phyloP scores from a whole-genome alignment of 2,888 invertebrate species.

The Drosophila putrida region DNA sequence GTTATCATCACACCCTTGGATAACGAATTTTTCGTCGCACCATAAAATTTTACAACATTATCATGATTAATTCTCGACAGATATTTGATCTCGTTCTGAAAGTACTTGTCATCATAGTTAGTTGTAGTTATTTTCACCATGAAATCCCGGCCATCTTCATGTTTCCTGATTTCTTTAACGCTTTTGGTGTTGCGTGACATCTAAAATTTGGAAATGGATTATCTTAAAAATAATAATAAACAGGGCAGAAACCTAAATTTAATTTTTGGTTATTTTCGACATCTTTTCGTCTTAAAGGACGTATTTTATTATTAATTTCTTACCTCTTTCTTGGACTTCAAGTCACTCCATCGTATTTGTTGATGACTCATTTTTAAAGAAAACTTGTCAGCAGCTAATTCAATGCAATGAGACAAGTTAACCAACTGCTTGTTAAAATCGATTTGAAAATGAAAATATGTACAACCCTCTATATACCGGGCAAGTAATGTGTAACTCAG shows the following conservation, averaged over 20 bases:
- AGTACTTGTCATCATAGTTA: neutral
- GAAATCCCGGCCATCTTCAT: neutral
- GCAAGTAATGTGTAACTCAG: neutral
- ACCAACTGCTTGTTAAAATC: neutral
- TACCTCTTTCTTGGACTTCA: neutral
- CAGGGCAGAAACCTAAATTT: no score
- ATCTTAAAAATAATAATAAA: neutral
- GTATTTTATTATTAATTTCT: no score
- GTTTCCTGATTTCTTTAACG: neutral
- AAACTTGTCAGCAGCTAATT: no score
- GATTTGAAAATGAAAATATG: neutral
- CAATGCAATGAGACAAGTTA: neutral
- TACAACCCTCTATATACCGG: neutral
- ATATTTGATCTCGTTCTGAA: constrained; percentile 3
- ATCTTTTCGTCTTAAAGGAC: no score
- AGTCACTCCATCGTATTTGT: neutral
- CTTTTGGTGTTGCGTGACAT: neutral
- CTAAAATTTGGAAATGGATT: neutral
- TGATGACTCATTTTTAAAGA: neutral
- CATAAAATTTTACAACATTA: constrained; percentile 4
- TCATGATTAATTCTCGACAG: neutral
- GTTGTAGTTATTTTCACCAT: neutral
- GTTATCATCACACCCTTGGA: neutral
- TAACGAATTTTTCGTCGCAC: neutral
- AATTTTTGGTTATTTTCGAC: no score